Evolutionary conservation across 2,888 invertebrate genomes (phyloP), one percentile per base, ranked within the genome.

Genomic region (Parascotia fuliginaria): DNA sequence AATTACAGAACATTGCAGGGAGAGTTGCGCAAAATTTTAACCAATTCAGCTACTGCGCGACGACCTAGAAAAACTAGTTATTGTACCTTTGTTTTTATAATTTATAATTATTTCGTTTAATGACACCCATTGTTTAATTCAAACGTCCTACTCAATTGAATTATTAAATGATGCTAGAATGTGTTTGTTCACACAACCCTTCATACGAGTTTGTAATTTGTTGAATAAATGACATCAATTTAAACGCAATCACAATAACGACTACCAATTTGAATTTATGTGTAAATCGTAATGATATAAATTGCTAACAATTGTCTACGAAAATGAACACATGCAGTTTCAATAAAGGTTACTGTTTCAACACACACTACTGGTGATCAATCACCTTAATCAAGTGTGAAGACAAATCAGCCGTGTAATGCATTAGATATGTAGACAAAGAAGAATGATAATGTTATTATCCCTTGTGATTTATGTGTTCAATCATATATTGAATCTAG

Each of bases 161-260:
- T 19, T 19, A 5, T 3, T n/a, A 5, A 19, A 19, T 19, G 19
- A 19, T 19, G 2, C 2, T 19, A 19, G 19, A 19, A 19, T 5
- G 2, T 19, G 19, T 5, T 19, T 19, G 7, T 31, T 31, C 60
- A 55, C 60, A 57, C 53, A 58, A 60, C 59, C 64, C 59, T 57
- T 56, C 59, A 51, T 63, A 53, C 69, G 55, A 16, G 16, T 59
- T 47, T 51, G 65, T 70, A 71, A 73, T 78, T 70, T 68, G 60
- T 67, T 60, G 67, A 77, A 77, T 75, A 70, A 78, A 72, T 65
- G 70, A 75, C 76, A 64, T 74, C 84, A 87, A 86, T 87, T 83
- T 85, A 81, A 87, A 84, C 42, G 82, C 81, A 84, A 87, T 87
- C 82, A 82, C 65, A 43, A 49, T 79, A 82, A 83, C 79, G 71